Evolutionary conservation across 2,888 invertebrate genomes (phyloP).

Genomic region (Troilus luridus): DNA sequence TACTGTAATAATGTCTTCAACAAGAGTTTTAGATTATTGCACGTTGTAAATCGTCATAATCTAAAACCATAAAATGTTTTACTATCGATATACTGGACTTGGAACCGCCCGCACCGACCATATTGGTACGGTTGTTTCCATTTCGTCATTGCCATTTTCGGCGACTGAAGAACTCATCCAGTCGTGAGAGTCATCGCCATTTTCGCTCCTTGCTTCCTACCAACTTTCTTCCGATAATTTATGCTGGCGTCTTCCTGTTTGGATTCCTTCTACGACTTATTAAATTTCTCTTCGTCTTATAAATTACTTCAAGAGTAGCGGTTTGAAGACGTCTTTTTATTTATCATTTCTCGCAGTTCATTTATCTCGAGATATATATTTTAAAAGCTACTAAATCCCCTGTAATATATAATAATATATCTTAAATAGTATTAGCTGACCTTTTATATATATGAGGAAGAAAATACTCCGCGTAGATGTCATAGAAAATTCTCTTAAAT

Average conservation of each 20-base stretch:
- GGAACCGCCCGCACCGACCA: no score
- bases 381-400: no score
- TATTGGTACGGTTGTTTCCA: neutral
- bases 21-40: no score
- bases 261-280: neutral
- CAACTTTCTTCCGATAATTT: slow-evolving; percentile 16
- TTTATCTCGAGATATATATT: neutral
- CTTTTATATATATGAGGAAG: no score
- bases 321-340: neutral
- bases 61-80: no score
- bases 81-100: no score
- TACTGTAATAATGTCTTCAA: no score
- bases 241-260: slow-evolving; percentile 11
- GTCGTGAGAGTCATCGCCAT: neutral
- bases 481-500: no score
- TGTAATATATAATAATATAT: no score
- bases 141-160: neutral
- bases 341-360: neutral
- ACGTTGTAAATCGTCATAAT: no score
- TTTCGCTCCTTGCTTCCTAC: neutral
- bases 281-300: slow-evolving; percentile 9
- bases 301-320: neutral
- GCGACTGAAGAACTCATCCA: neutral
- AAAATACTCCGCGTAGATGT: no score
- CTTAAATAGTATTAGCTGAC: no score